Evolutionary conservation across 2,797 vertebrate species (phyloP).

Genomic region (Peromyscus melanophrys): DNA sequence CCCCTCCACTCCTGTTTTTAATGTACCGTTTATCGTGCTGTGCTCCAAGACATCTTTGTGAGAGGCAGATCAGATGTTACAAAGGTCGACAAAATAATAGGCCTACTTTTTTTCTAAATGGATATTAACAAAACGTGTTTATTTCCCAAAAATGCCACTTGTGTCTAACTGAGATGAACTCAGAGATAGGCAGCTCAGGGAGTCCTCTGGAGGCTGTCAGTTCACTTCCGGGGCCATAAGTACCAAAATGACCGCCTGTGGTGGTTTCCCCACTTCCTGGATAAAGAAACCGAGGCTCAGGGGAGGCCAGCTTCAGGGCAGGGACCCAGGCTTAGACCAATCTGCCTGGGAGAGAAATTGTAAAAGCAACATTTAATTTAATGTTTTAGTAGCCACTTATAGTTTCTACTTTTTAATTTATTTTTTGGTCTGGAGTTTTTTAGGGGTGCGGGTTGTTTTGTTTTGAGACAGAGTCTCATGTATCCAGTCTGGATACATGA

Average conservation of each 20-base stretch:
- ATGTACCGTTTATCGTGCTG: rapidly evolving
- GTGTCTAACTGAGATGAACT: not conserved
- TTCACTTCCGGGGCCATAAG: not conserved
- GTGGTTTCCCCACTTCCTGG: not conserved
- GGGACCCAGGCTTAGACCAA: no score
- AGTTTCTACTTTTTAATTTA: not conserved
- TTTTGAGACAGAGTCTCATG: not conserved
- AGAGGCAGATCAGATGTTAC: not conserved
- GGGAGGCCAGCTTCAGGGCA: rapidly evolving
- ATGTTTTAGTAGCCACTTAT: not conserved
- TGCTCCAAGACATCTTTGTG: not conserved
- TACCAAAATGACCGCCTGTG: not conserved
- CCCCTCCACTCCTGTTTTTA: not conserved
- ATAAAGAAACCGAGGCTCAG: not conserved
- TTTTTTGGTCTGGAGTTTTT: not conserved
- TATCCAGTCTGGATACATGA: not conserved
- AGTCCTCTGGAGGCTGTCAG: rapidly evolving
- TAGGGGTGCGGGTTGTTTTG: no score
- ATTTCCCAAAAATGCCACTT: not conserved
- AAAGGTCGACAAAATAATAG: conserved; percentile 62
- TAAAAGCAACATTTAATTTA: no score
- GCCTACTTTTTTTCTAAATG: conserved; percentile 63
- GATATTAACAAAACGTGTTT: conserved; percentile 52
- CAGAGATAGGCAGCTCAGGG: not conserved
- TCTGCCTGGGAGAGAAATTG: not conserved